Percentiles rank a stretch among this genome's conserved stretches.
phyloP scores from a whole-genome alignment of 2,113 vertebrate genomes.

The Ammodytes dubius region DNA sequence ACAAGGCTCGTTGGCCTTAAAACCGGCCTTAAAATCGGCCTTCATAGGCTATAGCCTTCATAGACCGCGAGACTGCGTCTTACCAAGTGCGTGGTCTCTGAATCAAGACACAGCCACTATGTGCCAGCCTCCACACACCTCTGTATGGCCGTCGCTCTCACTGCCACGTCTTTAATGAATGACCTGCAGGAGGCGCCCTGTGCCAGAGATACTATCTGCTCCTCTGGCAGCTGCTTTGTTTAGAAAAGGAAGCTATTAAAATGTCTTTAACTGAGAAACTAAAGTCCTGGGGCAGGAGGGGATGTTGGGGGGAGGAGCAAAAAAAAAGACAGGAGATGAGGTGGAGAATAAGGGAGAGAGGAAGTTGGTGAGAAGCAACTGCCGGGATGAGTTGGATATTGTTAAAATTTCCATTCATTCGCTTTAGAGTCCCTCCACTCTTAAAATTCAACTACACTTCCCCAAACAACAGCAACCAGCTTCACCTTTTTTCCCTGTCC shows the following conservation, averaged over 20 bases:
- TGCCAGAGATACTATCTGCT: slow-evolving; percentile 64
- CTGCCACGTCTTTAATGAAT: slow-evolving; percentile 14
- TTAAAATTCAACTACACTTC: not conserved
- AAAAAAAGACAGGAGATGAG: slow-evolving; percentile 29
- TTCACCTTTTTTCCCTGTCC: not conserved
- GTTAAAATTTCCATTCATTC: slow-evolving; percentile 51
- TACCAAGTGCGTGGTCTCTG: too few species aligned
- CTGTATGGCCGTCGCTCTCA: not conserved
- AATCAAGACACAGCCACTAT: too few species aligned
- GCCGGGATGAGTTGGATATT: slow-evolving; percentile 40
- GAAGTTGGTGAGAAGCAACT: slow-evolving; percentile 47
- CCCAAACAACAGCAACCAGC: not conserved
- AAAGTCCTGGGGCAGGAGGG: slow-evolving; percentile 68
- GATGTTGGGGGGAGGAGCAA: slow-evolving; percentile 46
- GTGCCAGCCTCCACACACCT: slow-evolving; percentile 25
- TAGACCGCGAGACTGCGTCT: too few species aligned
- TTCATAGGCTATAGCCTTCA: too few species aligned
- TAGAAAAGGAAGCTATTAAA: slow-evolving; percentile 87
- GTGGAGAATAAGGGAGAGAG: slow-evolving; percentile 44
- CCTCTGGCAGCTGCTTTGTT: slow-evolving; percentile 76
- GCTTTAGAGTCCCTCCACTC: slow-evolving; percentile 10
- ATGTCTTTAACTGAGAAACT: slow-evolving; percentile 75
- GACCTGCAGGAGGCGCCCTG: slow-evolving; percentile 81
- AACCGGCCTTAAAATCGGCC: too few species aligned
- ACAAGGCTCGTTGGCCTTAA: too few species aligned